Conservation (phyloP, 2,113 vertebrate genomes). For the Pollimyrus isidori region DNA sequence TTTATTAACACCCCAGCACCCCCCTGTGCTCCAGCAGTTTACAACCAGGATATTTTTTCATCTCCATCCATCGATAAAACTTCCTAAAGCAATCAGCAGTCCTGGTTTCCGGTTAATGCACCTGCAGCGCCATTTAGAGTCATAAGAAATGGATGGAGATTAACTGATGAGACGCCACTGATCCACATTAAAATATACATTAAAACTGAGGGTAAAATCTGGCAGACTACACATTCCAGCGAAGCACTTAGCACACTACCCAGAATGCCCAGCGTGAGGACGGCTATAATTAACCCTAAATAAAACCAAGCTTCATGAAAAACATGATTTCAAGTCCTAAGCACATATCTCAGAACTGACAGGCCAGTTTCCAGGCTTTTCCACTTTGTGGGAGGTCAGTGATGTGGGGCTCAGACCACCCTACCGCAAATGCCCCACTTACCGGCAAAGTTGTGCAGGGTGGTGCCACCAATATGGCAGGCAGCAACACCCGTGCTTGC, state of each 20-base stretch:
- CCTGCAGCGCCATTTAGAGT: neutral
- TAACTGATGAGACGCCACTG: neutral
- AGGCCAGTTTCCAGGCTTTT: neutral
- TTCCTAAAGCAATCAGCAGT: neutral
- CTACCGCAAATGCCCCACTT: neutral
- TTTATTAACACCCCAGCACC: neutral
- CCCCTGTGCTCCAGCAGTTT: neutral
- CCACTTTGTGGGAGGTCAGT: neutral
- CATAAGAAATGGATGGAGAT: neutral
- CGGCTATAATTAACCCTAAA: neutral
- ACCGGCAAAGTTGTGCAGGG: slow-evolving; percentile 90
- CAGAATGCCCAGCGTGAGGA: neutral
- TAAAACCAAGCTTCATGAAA: neutral
- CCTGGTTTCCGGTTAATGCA: neutral
- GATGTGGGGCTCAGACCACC: neutral
- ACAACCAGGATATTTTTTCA: neutral
- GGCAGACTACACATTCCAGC: neutral
- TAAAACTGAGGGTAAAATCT: neutral
- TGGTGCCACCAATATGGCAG: slow-evolving; percentile 90
- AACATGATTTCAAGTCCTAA: neutral
- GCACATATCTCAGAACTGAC: neutral
- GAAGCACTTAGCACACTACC: neutral
- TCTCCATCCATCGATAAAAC: neutral
- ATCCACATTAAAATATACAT: neutral
- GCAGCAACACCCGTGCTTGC: slow-evolving; percentile 94